Base-by-base conservation (phyloP, 2,888 invertebrate genomes). In the Lithophane ornitopus region DNA sequence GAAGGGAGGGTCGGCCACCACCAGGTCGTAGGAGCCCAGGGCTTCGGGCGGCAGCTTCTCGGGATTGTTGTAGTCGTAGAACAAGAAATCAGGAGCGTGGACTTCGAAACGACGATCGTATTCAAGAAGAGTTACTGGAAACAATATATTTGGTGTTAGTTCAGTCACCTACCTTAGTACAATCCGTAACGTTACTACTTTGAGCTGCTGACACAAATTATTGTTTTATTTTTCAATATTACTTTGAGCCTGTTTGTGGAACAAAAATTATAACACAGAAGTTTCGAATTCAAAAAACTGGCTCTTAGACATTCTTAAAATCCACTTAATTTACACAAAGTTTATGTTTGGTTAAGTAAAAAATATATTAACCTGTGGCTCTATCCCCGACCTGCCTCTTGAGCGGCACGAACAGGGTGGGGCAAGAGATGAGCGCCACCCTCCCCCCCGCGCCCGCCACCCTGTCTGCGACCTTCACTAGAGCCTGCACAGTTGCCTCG, bases 1-100 rank as follows among this genome's bases (percentile, higher is more conserved):
- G 94, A 99, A 99, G 0, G 99, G 99, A 1, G 99, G 99, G 95
- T 99, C 99, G 0, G 98, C 98, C 72, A 99, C 97, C 1, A 99
- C 98, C 41, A 99, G 92, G 93, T 99, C 98, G 92, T 98, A 99
- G 65, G 95, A 92, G 39, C 95, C 94, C 2, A 95, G 88, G 22
- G 97, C 94, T 19, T 98, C 97, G 52, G 96, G 91, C 0, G 98
- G 97, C 22, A 98, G 90, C 67, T 97, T 97, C 19, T 98, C 96
- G 1, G 99, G 98, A 19, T 95, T 93, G 88, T 98, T 98, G 93
- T 99, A 99, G 94, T 99, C 99, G 91, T 99, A 99, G 83, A 97
- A 97, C 59, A 98, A 96, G 93, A 98, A 99, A 91, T 99, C 98
- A 1, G 97, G 95, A 3, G 98, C 98, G 92, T 97, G 98, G 1